These are phyloP conservation scores for Eurystomus glaucurus DNA, from an alignment of 2,797 vertebrate species.

Conservation along the genomic window DNA sequence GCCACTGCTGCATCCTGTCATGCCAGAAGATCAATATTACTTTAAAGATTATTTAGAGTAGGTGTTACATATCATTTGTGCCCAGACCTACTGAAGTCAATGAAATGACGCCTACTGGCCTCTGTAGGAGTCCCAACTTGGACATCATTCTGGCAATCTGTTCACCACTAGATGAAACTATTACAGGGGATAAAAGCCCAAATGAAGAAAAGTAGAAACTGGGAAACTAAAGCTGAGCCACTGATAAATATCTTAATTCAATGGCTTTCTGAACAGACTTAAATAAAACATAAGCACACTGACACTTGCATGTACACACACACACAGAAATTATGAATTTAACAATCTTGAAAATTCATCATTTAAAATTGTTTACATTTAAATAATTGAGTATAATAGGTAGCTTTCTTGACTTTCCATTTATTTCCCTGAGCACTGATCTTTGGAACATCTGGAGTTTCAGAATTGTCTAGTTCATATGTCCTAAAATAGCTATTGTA, in stretches of 20 bases:
- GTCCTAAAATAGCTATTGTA: slow-evolving; percentile 44
- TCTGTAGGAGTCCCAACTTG: slow-evolving; percentile 30
- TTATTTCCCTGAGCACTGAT: slow-evolving; percentile 72
- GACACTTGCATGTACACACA: neutral
- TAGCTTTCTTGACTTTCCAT: slow-evolving; percentile 20
- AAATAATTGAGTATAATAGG: slow-evolving; percentile 56
- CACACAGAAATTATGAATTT: neutral
- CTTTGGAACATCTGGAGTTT: slow-evolving; percentile 72
- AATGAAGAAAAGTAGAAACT: slow-evolving; percentile 19
- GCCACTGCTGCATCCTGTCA: slow-evolving; percentile 27
- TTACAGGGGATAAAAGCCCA: slow-evolving; percentile 20
- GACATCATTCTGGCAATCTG: slow-evolving; percentile 48
- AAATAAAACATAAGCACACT: slow-evolving; percentile 33
- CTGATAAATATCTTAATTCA: slow-evolving; percentile 34
- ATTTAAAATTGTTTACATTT: slow-evolving; percentile 40
- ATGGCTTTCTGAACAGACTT: neutral
- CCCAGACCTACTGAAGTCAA: slow-evolving; percentile 46
- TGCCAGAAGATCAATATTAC: slow-evolving; percentile 44
- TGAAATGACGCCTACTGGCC: slow-evolving; percentile 28
- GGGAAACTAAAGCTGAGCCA: slow-evolving; percentile 5
- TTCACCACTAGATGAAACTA: slow-evolving; percentile 10
- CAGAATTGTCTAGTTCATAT: slow-evolving; percentile 36
- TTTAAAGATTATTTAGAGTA: slow-evolving; percentile 10
- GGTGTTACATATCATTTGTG: slow-evolving; percentile 14
- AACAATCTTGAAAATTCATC: slow-evolving; percentile 26